Conservation (phyloP, 1,140 invertebrate species). For the Micrasema longulum region DNA sequence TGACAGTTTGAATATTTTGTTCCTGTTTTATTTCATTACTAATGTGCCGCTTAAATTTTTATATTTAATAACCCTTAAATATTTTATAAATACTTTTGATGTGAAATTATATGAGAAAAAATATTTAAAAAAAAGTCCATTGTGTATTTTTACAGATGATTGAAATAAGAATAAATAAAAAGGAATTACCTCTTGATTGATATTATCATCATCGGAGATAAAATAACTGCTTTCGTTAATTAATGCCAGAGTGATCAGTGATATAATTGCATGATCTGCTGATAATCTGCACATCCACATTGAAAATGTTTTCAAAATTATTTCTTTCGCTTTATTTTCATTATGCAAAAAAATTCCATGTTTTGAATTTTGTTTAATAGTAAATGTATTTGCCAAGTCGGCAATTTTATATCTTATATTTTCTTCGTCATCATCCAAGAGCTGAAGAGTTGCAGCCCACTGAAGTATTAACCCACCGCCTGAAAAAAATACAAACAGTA, state of each 20-base stretch:
- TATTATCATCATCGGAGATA: constrained; percentile 16
- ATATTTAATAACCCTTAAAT: no score
- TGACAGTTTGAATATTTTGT: no score
- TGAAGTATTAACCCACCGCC: constrained; percentile 58
- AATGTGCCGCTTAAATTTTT: no score
- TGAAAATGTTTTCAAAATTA: constrained; percentile 33
- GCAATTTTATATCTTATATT: constrained; percentile 31
- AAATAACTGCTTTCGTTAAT: constrained; percentile 9
- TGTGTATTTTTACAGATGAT: no score
- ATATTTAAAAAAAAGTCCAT: no score
- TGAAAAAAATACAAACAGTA: constrained; percentile 54
- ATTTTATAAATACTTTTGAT: no score
- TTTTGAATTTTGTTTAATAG: not conserved
- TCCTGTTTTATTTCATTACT: no score
- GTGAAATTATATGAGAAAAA: no score
- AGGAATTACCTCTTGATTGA: constrained; percentile 27
- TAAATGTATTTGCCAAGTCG: constrained; percentile 31
- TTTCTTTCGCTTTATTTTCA: constrained; percentile 44
- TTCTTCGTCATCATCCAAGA: constrained; percentile 59
- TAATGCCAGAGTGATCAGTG: constrained; percentile 38
- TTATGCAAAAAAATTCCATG: constrained; percentile 19
- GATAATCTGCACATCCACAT: constrained; percentile 33
- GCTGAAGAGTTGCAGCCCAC: constrained; percentile 56
- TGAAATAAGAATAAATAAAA: no score
- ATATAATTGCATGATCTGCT: constrained; percentile 31